phyloP scores from a whole-genome alignment of 2,888 invertebrate species.

The Leucophora obtusa region DNA sequence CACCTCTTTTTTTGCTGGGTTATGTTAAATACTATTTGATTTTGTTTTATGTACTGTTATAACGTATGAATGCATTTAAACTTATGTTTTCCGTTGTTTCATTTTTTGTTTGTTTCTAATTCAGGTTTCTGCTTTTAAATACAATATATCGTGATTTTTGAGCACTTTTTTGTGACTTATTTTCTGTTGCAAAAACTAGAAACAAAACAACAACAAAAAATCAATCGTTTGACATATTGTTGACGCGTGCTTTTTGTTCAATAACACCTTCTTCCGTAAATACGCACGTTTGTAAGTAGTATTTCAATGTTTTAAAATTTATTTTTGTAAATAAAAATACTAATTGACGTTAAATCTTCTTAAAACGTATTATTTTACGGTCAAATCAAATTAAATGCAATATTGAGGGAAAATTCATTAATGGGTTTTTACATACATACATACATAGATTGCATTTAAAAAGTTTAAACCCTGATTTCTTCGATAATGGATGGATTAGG shows the following conservation, averaged over 20 bases:
- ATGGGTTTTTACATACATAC: too few species aligned
- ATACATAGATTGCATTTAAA: too few species aligned
- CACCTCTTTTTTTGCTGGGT: slow-evolving; percentile 31
- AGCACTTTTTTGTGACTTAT: slow-evolving; percentile 2
- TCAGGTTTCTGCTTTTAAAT: slow-evolving; percentile 3
- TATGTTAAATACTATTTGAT: slow-evolving; percentile 22
- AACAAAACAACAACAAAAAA: slow-evolving; percentile 12
- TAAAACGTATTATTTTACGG: neutral
- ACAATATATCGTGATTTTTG: slow-evolving; percentile 25
- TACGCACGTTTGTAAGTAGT: slow-evolving; percentile 46
- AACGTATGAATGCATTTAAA: slow-evolving; percentile 39
- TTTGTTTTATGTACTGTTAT: slow-evolving; percentile 9
- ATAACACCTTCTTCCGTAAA: slow-evolving; percentile 56
- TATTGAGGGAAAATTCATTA: too few species aligned
- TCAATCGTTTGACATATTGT: slow-evolving; percentile 49
- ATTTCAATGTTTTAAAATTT: slow-evolving; percentile 1
- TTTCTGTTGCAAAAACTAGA: slow-evolving; percentile 29
- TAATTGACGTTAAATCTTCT: neutral
- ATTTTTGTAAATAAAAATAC: neutral
- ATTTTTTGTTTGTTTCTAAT: slow-evolving; percentile 26
- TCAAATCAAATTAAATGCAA: too few species aligned
- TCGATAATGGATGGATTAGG: too few species aligned
- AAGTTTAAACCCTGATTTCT: too few species aligned
- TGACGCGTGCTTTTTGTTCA: slow-evolving; percentile 51
- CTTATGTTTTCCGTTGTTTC: slow-evolving; percentile 59